phyloP scores from a whole-genome alignment of 1,140 invertebrate species.

The Cryptotermes secundus region DNA sequence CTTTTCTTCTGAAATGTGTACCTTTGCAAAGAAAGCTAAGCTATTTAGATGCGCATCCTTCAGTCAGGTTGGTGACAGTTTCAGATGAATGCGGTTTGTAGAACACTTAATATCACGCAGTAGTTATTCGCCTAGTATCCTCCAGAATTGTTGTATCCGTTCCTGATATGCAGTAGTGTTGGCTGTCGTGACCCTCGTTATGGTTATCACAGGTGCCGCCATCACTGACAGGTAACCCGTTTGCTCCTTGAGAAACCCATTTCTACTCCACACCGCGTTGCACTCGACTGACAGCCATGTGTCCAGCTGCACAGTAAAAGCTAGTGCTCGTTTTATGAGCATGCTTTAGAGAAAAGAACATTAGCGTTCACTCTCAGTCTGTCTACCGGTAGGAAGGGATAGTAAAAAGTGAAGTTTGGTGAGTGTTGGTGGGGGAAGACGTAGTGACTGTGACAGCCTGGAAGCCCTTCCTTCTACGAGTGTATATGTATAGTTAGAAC shows the following conservation, averaged over 20 bases:
- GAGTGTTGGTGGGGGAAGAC: slow-evolving; percentile 4
- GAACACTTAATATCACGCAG: not conserved
- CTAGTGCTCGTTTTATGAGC: not conserved
- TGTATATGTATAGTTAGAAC: not conserved
- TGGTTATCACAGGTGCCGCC: not conserved
- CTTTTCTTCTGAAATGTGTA: too few relatives aligned
- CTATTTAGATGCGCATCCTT: too few relatives aligned
- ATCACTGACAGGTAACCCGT: not conserved
- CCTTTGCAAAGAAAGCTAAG: too few relatives aligned
- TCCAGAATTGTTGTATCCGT: not conserved
- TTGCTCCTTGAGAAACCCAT: not conserved
- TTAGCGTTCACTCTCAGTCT: slow-evolving; percentile 14
- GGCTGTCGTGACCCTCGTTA: not conserved
- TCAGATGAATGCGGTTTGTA: not conserved
- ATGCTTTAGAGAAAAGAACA: not conserved
- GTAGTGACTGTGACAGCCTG: not conserved
- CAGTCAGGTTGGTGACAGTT: too few relatives aligned
- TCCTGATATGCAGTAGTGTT: not conserved
- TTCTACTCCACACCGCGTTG: not conserved
- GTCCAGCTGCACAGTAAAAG: not conserved
- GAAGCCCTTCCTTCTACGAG: too few relatives aligned
- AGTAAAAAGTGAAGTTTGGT: not conserved
- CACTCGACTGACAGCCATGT: not conserved
- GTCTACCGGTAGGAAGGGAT: not conserved
- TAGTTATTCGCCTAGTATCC: not conserved